Evolutionary conservation across 2,888 invertebrate genomes (phyloP).

Genomic region (Biston stratarius): DNA sequence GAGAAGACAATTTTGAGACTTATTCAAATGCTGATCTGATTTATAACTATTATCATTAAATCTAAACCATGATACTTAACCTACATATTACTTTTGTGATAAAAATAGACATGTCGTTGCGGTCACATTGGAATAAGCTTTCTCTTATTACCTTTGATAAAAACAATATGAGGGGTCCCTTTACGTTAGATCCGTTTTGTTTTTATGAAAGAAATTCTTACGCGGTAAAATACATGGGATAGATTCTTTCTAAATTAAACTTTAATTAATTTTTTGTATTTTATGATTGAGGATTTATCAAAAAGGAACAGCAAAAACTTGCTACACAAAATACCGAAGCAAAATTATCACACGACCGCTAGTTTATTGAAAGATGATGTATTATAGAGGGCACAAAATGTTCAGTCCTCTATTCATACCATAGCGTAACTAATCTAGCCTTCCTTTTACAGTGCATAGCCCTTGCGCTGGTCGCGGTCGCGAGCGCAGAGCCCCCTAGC

Average conservation of each 20-base stretch:
- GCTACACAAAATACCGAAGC: slow-evolving; percentile 10
- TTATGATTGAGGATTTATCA: too few species aligned
- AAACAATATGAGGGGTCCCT: not conserved
- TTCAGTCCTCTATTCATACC: slow-evolving; percentile 18
- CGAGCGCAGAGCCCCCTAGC: slow-evolving; percentile 91
- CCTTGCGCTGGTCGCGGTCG: slow-evolving; percentile 92
- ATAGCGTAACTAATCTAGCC: slow-evolving; percentile 17
- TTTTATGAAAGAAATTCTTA: not conserved
- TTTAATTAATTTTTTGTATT: too few species aligned
- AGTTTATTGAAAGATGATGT: not conserved
- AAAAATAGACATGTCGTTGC: slow-evolving; percentile 5
- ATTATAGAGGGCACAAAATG: not conserved
- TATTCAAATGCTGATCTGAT: too few species aligned
- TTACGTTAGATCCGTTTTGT: slow-evolving; percentile 4
- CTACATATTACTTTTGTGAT: slow-evolving; percentile 6
- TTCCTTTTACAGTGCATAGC: slow-evolving; percentile 90
- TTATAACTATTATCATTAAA: not conserved
- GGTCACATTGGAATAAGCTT: not conserved
- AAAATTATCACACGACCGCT: not conserved
- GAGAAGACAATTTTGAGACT: too few species aligned
- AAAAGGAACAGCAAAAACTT: too few species aligned
- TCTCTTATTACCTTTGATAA: not conserved
- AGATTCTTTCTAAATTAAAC: too few species aligned
- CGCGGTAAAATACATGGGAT: too few species aligned
- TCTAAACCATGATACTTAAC: not conserved